Percentiles rank a stretch among this genome's conserved stretches.
Conservation (phyloP, 2,113 vertebrate genomes). For the Cariama cristata region DNA sequence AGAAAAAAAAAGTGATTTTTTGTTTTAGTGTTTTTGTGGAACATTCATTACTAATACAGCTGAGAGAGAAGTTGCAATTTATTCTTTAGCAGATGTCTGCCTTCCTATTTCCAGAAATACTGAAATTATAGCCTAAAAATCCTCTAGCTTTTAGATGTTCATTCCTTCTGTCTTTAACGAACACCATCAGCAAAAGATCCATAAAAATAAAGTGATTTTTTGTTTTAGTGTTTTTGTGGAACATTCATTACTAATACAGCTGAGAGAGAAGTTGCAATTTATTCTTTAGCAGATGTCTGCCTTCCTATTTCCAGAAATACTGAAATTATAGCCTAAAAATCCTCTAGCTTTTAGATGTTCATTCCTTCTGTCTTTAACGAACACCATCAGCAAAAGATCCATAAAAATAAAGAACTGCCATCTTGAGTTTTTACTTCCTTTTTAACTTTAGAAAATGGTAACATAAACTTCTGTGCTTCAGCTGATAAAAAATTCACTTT, state of each 20-base stretch:
- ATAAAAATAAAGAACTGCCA: not conserved
- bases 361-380: not conserved
- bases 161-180: not conserved
- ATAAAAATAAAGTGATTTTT: not conserved
- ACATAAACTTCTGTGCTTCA: not conserved
- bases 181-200: not conserved
- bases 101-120: not conserved
- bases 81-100: not conserved
- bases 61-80: not conserved
- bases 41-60: not conserved
- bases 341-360: not conserved
- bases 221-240: not conserved
- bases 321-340: not conserved
- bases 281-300: not conserved
- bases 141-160: not conserved
- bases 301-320: not conserved
- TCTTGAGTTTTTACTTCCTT: not conserved
- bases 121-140: not conserved
- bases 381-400: not conserved
- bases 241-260: not conserved
- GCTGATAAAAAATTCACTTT: constrained; percentile 17
- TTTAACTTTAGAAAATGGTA: not conserved
- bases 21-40: not conserved
- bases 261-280: not conserved
- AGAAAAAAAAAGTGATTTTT: not conserved